Conservation (phyloP, 1,140 invertebrate genomes). For the Hesperophylax magnus region DNA sequence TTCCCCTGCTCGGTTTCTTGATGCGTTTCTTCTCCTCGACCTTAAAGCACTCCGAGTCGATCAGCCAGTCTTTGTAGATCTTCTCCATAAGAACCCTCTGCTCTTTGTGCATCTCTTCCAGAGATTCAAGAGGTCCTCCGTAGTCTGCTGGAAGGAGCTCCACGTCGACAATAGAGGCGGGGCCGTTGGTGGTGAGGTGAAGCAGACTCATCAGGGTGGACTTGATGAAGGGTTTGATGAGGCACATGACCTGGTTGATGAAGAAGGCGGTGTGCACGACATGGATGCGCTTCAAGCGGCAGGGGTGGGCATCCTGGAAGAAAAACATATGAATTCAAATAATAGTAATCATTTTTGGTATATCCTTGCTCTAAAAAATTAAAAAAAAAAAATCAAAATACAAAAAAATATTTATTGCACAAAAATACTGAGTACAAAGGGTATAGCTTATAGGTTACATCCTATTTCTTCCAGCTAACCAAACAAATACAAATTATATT, state of each 20-base stretch:
- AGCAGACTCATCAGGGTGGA: slow-evolving; percentile 72
- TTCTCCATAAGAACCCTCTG: slow-evolving; percentile 68
- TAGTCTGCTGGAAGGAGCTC: slow-evolving; percentile 69
- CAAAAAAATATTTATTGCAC: too few species aligned
- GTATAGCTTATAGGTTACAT: too few species aligned
- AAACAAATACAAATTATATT: too few species aligned
- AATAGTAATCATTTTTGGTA: too few species aligned
- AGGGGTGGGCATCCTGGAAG: slow-evolving; percentile 74
- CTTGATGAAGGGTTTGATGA: slow-evolving; percentile 73
- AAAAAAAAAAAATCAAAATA: too few species aligned
- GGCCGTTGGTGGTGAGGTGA: slow-evolving; percentile 69
- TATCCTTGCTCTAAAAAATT: too few species aligned
- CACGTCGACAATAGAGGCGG: slow-evolving; percentile 65
- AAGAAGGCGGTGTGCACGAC: slow-evolving; percentile 74
- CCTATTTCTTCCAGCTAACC: too few species aligned
- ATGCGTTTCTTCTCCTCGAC: slow-evolving; percentile 69
- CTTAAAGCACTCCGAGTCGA: slow-evolving; percentile 67
- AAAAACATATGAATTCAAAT: not conserved
- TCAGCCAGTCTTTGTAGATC: slow-evolving; percentile 68
- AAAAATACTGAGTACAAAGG: too few species aligned
- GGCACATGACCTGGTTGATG: slow-evolving; percentile 75
- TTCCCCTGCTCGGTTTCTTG: slow-evolving; percentile 67
- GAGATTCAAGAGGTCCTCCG: slow-evolving; percentile 64
- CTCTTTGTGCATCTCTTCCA: slow-evolving; percentile 67
- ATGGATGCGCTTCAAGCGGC: slow-evolving; percentile 73